Evolutionary conservation across 2,797 vertebrate genomes (phyloP), one percentile per base, ranked within the genome.

Genomic region (Cossypha polioptera): DNA sequence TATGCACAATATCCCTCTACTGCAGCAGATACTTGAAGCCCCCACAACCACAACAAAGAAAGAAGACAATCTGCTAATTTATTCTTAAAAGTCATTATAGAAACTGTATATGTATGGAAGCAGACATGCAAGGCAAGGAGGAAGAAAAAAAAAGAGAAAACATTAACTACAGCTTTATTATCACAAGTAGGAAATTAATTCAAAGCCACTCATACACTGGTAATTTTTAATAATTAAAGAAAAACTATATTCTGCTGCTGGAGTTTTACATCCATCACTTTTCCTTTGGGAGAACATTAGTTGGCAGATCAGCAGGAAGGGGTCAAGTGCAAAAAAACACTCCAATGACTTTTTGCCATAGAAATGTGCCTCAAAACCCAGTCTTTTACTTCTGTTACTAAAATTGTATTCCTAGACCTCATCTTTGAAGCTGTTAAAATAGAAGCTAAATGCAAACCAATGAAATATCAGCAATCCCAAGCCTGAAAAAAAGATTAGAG

Each of bases 151-250:
- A 16, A 16, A 74, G 68, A 80, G 5, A 62, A 80, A 78, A 54
- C 4, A 43, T 47, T 53, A 71, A 2, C 13, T 53, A 67, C 9
- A 80, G 72, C 24, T 89, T 74, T 89, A 50, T 79, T 68, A 77
- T 6, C 36, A 26, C 42, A 79, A 58, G 35, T 7, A 78, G 17
- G 48, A 88, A 85, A 89, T 71, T 33, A 91, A 91, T 85, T 82
- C 43, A 78, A 55, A 88, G 36, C 19, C 35, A 33, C 9, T 72
- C 20, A 38, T 13, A 83, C 17, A 11, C 26, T 40, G 22, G 35
- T 33, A 71, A 72, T 78, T 90, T 85, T 74, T 54, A 93, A 50
- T 61, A 94, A 74, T 88, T 78, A 65, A 78, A 93, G 67, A 85
- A 91, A 93, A 89, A 36, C 17, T 26, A 54, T 11, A 75, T 18